Conservation (phyloP, 2,113 vertebrate genomes). For the Megaceryle torquata region DNA sequence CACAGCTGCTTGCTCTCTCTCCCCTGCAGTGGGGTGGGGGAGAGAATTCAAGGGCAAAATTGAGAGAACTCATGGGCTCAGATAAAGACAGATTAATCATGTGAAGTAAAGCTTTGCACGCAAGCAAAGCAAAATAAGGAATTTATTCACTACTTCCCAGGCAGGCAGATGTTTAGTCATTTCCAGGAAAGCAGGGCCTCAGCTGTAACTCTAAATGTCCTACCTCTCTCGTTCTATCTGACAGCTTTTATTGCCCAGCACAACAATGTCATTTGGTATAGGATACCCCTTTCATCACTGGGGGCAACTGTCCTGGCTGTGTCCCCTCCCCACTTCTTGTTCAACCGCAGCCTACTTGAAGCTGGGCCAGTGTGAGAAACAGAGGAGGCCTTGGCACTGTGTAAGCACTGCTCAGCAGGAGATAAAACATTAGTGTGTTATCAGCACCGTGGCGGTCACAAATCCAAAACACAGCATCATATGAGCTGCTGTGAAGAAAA, state of each 20-base stretch:
- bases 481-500: not conserved
- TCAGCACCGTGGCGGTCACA: not conserved
- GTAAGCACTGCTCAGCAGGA: not conserved
- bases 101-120: not conserved
- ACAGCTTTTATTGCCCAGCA: not conserved
- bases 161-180: not conserved
- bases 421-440: not conserved
- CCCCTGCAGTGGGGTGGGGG: not conserved
- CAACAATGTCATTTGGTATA: rapidly evolving
- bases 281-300: not conserved
- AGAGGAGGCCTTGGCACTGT: not conserved
- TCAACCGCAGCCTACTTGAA: not conserved
- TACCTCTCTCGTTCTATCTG: not conserved
- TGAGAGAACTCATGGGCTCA: not conserved
- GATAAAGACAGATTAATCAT: not conserved
- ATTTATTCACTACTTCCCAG: not conserved
- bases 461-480: not conserved
- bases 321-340: not conserved
- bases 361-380: not conserved
- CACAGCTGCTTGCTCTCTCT: not conserved
- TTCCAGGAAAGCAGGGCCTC: not conserved
- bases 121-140: not conserved
- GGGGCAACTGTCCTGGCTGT: not conserved
- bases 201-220: not conserved
- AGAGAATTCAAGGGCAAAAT: not conserved